Conservation (phyloP, 2,113 vertebrate species). For the Dolichotis patagonum region DNA sequence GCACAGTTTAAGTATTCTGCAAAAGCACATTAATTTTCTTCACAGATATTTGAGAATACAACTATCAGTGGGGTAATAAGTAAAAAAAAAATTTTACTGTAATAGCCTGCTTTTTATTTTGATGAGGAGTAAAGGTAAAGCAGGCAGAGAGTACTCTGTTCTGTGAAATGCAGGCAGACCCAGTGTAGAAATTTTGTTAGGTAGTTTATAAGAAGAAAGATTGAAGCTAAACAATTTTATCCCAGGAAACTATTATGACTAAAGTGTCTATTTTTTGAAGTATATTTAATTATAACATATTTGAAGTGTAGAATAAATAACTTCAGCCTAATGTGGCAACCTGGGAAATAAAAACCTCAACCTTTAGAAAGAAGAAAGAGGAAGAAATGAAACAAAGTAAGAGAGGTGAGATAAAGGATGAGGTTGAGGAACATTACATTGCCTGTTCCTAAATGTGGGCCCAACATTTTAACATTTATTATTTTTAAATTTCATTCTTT, state of each 20-base stretch:
- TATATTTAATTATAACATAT: neutral
- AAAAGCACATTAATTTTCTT: slow-evolving; percentile 74
- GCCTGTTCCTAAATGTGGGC: neutral
- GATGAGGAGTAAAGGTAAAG: slow-evolving; percentile 50
- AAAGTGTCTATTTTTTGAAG: neutral
- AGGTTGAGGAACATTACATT: neutral
- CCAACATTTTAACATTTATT: neutral
- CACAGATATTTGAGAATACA: slow-evolving; percentile 63
- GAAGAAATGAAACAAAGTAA: neutral
- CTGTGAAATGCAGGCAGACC: neutral
- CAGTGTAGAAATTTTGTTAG: neutral
- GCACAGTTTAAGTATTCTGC: slow-evolving; percentile 9
- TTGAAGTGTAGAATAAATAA: slow-evolving; percentile 34
- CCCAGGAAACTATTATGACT: neutral
- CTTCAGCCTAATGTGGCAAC: neutral
- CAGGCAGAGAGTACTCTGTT: neutral
- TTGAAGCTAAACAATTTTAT: slow-evolving; percentile 48
- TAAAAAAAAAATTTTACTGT: slow-evolving; percentile 54
- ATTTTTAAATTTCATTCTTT: neutral
- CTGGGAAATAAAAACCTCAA: slow-evolving; percentile 6
- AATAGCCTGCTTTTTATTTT: slow-evolving; percentile 65
- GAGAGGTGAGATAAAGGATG: neutral
- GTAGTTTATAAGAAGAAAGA: neutral
- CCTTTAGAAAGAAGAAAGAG: neutral
- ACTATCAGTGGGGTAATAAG: slow-evolving; percentile 24